Evolutionary conservation across 2,797 vertebrate genomes (phyloP).

Genomic region (Rhabdomys pumilio): DNA sequence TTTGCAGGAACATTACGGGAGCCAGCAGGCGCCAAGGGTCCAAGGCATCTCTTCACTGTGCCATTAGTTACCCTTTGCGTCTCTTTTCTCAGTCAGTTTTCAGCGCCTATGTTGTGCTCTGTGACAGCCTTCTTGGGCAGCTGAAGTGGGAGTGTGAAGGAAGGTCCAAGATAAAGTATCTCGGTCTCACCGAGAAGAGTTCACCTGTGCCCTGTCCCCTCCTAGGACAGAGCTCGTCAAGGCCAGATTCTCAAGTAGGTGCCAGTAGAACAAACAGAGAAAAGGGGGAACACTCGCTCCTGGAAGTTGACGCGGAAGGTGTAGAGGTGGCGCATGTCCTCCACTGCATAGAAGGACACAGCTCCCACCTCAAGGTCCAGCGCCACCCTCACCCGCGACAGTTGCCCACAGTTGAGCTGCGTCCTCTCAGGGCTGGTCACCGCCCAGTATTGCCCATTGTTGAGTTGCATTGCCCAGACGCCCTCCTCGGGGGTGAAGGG

Average conservation of each 20-base stretch:
- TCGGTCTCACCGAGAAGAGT: neutral
- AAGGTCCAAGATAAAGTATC: neutral
- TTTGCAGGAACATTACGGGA: neutral
- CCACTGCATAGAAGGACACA: constrained; percentile 88
- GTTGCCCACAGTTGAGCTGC: constrained; percentile 74
- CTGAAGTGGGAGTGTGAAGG: neutral
- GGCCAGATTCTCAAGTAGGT: constrained; percentile 88
- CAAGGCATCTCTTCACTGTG: neutral
- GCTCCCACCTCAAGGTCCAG: constrained; percentile 89
- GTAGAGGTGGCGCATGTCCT: constrained; percentile 89
- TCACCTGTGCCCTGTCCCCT: neutral
- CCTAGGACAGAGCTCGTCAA: constrained; percentile 29
- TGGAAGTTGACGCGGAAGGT: constrained; percentile 89
- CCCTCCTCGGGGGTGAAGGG: constrained; percentile 90
- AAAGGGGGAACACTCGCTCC: constrained; percentile 89
- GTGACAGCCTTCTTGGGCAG: neutral
- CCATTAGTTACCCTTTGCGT: neutral
- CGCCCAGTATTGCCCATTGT: constrained; percentile 88
- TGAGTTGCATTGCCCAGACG: constrained; percentile 89
- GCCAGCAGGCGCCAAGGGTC: neutral
- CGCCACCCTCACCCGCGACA: constrained; percentile 85
- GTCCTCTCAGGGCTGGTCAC: constrained; percentile 89
- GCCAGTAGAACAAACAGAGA: constrained; percentile 88
- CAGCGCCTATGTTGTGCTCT: neutral
- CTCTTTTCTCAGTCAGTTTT: neutral